Evolutionary conservation across 2,797 vertebrate species (phyloP), one percentile per base, ranked within the genome.

Genomic region (Pangasius krempfi): DNA sequence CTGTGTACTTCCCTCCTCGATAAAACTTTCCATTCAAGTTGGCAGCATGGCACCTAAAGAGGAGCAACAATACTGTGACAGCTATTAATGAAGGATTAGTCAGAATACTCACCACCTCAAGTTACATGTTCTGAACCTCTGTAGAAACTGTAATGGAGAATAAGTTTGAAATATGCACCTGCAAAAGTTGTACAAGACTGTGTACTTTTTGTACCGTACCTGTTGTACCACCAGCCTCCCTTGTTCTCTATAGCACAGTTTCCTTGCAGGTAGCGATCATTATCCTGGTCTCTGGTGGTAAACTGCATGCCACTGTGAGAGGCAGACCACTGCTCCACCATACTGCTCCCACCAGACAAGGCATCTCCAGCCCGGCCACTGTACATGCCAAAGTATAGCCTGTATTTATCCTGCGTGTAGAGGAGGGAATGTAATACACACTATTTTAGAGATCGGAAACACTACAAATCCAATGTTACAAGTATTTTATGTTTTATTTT

Each of bases 151-250:
- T 58, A 81, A 58, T 37, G 10, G 12, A 62, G 10, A 27, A 60
- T 27, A 40, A 3, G 12, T 14, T 16, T 82, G 22, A 40, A 60
- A 82, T 64, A 37, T 22, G 44, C 16, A 20, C 3, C 18, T 62
- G n/a, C 27, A 27, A 75, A 37, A 25, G 4, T 50, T 78, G 16
- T 37, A 66, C 33, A 83, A 27, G 2, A 84, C 25, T 27, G 50
- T 27, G 58, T 27, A 27, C 18, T 16, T 56, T 72, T 60, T 50
- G 16, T 52, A 37, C 60, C 91, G 92, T 94, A 98, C 98, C 98
- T 97, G 95, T 98, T 98, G 89, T 96, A 98, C 98, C 98, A 98
- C 98, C 98, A 98, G 16, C 98, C 98, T 0, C 95, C 96, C 72
- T 93, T 93, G 90, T 96, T 98, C 93, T 98, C 98, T 88, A 93